Percentiles rank a stretch among this genome's conserved stretches.
phyloP scores from a whole-genome alignment of 2,888 invertebrate species.

The Drosophila crucigera region DNA sequence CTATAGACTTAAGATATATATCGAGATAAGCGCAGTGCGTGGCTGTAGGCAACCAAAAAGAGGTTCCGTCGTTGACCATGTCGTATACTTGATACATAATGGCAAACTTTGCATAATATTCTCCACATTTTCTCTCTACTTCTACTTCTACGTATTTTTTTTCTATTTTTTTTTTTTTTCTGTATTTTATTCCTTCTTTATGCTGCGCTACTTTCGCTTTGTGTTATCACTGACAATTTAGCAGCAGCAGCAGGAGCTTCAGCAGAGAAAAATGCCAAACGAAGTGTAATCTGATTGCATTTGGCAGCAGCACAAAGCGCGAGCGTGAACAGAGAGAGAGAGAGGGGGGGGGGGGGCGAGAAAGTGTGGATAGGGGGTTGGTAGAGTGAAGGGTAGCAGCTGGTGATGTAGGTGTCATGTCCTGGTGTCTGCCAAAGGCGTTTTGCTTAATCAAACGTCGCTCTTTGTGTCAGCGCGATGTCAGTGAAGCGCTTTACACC shows the following conservation, averaged over 20 bases:
- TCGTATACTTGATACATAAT: conserved; percentile 69
- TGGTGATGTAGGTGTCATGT: conserved; percentile 56
- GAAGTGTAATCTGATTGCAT: conserved; percentile 79
- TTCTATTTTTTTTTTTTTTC: neutral
- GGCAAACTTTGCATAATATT: conserved; percentile 69
- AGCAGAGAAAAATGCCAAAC: conserved; percentile 55
- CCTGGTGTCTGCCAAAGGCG: conserved; percentile 72
- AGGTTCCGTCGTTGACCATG: conserved; percentile 55
- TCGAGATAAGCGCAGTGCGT: conserved; percentile 45
- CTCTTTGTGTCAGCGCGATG: conserved; percentile 74
- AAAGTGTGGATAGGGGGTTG: neutral
- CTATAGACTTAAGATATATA: conserved; percentile 42
- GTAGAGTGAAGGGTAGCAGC: conserved; percentile 1
- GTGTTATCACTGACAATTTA: conserved; percentile 74
- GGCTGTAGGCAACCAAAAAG: conserved; percentile 39
- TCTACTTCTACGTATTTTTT: neutral
- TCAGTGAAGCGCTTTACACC: conserved; percentile 61
- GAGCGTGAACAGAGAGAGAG: conserved; percentile 5
- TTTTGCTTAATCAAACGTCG: conserved; percentile 76
- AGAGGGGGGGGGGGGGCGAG: neutral
- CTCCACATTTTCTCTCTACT: conserved; percentile 10
- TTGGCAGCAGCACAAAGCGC: conserved; percentile 72
- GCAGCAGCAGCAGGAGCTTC: conserved; percentile 30
- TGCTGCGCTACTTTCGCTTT: conserved; percentile 57
- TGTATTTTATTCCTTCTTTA: conserved; percentile 21